A percentile compares a stretch with the other conserved stretches of the same genome.
Conservation (phyloP, 2,797 vertebrate genomes). For the Myioborus melanocephalus region DNA sequence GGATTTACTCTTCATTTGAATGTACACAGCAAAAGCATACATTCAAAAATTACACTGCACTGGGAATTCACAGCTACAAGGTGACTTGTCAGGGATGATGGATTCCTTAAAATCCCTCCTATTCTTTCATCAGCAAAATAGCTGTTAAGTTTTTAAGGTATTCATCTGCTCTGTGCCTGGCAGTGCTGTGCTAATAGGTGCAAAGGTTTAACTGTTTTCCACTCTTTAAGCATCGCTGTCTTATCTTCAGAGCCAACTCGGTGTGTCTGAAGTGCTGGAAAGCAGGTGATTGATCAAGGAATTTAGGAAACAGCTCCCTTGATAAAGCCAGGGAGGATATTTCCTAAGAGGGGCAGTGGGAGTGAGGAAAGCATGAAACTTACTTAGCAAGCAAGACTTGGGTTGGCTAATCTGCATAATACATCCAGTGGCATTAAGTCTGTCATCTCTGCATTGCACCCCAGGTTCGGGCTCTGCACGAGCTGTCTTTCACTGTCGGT, state of each 20-base stretch:
- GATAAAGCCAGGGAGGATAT: constrained; percentile 65
- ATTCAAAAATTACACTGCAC: not conserved
- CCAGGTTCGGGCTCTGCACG: constrained; percentile 70
- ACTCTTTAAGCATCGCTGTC: constrained; percentile 48
- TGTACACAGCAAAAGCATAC: not conserved
- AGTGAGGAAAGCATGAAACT: constrained; percentile 60
- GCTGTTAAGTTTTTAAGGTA: constrained; percentile 50
- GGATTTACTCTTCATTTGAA: not conserved
- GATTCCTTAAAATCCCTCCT: constrained; percentile 57
- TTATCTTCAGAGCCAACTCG: constrained; percentile 66
- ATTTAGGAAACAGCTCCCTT: constrained; percentile 64
- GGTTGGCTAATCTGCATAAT: constrained; percentile 77
- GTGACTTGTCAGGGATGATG: constrained; percentile 57
- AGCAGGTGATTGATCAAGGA: constrained; percentile 71
- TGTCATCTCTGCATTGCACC: constrained; percentile 72
- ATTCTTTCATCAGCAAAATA: constrained; percentile 54
- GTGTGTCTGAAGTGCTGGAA: constrained; percentile 63
- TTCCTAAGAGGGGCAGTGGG: constrained; percentile 56
- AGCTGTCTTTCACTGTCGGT: constrained; percentile 84
- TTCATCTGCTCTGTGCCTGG: constrained; percentile 17
- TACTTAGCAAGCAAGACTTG: constrained; percentile 75
- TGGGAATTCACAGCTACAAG: constrained; percentile 35
- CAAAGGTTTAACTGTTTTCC: constrained; percentile 63
- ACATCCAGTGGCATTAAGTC: constrained; percentile 74
- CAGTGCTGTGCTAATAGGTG: constrained; percentile 46